These are phyloP conservation scores for Mastigias papua DNA, from an alignment of 30 jellyfish, hydroid and myxozoan genomes.

Conservation along the genomic window DNA sequence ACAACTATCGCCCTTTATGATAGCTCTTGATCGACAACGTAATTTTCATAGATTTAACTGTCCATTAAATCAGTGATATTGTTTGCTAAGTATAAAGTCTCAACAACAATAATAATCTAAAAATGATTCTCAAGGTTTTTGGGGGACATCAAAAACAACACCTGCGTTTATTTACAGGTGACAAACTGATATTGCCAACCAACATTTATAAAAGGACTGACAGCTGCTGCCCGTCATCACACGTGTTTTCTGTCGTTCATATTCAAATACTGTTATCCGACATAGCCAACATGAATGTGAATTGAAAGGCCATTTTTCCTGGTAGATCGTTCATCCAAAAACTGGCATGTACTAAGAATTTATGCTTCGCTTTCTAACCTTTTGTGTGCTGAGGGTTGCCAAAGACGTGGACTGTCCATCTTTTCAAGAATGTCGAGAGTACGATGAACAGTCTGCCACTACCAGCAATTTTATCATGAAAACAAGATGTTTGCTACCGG, in stretches of 20 bases:
- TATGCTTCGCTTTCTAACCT: too few relatives aligned
- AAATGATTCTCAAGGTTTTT: background rate
- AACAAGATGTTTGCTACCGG: conserved; percentile 59
- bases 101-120: background rate
- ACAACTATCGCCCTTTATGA: too few relatives aligned
- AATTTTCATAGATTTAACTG: background rate
- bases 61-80: background rate
- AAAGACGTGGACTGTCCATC: conserved; percentile 42
- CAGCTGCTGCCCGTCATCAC: conserved; percentile 49
- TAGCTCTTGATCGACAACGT: too few relatives aligned
- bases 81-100: background rate
- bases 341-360: too few relatives aligned
- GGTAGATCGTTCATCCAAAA: background rate
- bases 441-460: background rate
- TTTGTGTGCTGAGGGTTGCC: too few relatives aligned
- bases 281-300: too few relatives aligned
- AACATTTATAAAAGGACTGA: background rate
- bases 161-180: conserved; percentile 54
- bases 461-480: conserved; percentile 1
- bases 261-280: background rate
- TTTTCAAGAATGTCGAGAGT: conserved; percentile 16
- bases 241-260: conserved; percentile 29
- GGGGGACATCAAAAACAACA: conserved; percentile 28
- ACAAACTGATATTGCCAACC: conserved; percentile 27
- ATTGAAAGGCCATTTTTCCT: background rate